Base-by-base conservation (phyloP, 2,888 invertebrate genomes). In the Thecophora atra region DNA sequence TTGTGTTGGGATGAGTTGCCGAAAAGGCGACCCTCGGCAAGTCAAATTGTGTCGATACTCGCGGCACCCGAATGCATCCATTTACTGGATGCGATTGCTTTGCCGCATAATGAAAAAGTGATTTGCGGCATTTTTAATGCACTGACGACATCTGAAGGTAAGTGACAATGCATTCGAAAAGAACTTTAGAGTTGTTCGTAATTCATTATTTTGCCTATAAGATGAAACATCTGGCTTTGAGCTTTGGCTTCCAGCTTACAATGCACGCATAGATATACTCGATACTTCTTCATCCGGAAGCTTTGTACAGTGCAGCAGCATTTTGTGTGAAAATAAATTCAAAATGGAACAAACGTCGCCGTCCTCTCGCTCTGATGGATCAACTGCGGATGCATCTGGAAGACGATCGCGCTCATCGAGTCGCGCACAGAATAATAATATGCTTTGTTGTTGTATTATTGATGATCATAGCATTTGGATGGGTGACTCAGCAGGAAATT, bases 41-140 rank as follows among this genome's bases (percentile, higher is more conserved):
- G 95, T 79, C 97, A 98, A 84, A 93, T 98, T 30, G 96, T 97
- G n/a, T 93, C 94, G 2, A 93, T 97, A 74, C 93, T 94, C 0
- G 92, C 93, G 3, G 96, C 96, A 2, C 97, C 98, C 0, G 98
- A 99, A 88, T 97, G 95, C 87, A 92, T 93, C n/a, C 94, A 95
- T 85, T 88, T 97, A 51, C 88, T 93, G 67, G 96, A 96, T 84
- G 91, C 94, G 70, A 90, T 93, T 47, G 89, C 92, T 0, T 85
- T 96, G 74, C 91, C 91, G 66, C 91, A 91, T 78, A 89, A 89
- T 58, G 91, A 91, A 3, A 89, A 90, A 76, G 91, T 91, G 42
- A 89, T 91, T 4, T 90, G 92, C 19, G 90, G 92, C 3, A 88
- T 89, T 24, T 85, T 86, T 71, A 82, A 82, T 56, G 74, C 77